Conservation (phyloP, 92 coral and sea anemone genomes). For the Diadumene lineata region DNA sequence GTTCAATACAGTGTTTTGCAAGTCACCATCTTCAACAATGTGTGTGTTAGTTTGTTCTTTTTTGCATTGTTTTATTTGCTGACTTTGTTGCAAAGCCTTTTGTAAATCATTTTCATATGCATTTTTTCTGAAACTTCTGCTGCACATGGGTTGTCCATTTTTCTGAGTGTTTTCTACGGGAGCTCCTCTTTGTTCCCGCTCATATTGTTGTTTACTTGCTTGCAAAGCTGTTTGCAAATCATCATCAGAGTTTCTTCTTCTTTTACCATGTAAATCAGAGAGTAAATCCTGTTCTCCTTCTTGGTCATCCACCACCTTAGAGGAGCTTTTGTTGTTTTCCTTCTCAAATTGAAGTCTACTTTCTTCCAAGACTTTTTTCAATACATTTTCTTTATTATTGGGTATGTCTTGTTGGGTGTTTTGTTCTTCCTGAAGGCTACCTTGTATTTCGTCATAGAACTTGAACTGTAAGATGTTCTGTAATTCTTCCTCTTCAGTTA, state of each 20-base stretch:
- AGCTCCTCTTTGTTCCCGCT: background rate
- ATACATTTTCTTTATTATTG: slow-evolving; percentile 11
- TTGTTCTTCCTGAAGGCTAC: background rate
- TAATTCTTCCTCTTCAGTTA: slow-evolving; percentile 10
- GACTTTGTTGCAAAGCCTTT: background rate
- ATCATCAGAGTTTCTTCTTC: background rate
- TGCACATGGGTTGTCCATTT: background rate
- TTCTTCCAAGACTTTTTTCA: slow-evolving; percentile 28
- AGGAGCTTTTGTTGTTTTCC: background rate
- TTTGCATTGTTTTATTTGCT: too few species aligned
- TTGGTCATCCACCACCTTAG: too few species aligned
- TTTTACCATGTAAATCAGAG: background rate
- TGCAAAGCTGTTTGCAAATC: background rate
- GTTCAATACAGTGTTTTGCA: too few species aligned
- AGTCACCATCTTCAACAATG: too few species aligned
- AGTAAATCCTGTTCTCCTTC: too few species aligned
- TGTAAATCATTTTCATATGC: background rate
- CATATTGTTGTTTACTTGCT: background rate
- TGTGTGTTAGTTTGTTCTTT: too few species aligned
- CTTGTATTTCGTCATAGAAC: slow-evolving; percentile 14
- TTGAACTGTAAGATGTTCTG: slow-evolving; percentile 20
- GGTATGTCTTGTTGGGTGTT: background rate
- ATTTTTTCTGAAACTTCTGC: background rate
- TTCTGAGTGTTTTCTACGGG: background rate
- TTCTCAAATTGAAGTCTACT: slow-evolving; percentile 33